Evolutionary conservation across 2,113 vertebrate genomes (phyloP).

Genomic region (Alaudala cheleensis): DNA sequence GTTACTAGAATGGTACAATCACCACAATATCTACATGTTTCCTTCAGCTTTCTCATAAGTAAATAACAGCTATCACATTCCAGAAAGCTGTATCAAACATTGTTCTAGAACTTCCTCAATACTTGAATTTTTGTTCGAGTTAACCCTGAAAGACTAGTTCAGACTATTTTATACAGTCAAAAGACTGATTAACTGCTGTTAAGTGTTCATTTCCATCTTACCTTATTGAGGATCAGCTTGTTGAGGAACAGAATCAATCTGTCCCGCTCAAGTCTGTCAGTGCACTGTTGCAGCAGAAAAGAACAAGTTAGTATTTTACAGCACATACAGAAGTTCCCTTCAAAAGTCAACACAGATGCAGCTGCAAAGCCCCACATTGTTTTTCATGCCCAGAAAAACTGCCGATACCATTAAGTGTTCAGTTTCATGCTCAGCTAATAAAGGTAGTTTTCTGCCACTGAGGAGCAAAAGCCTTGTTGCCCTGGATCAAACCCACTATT

Average conservation of each 20-base stretch:
- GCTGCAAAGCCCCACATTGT: background rate
- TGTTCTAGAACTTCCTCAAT: background rate
- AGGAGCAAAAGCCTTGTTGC: background rate
- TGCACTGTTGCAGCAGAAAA: slow-evolving; percentile 79
- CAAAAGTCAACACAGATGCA: background rate
- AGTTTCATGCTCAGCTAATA: background rate
- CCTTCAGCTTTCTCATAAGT: background rate
- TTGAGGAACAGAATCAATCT: slow-evolving; percentile 94
- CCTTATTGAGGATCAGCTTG: slow-evolving; percentile 97
- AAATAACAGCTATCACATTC: background rate
- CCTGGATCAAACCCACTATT: background rate
- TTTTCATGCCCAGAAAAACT: background rate
- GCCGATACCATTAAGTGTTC: background rate
- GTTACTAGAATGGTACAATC: background rate
- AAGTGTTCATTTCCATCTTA: background rate
- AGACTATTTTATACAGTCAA: background rate
- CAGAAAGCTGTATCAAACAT: background rate
- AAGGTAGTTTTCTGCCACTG: background rate
- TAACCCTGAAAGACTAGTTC: background rate
- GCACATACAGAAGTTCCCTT: background rate
- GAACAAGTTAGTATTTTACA: background rate
- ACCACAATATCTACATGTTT: accelerated
- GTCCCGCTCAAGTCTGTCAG: slow-evolving; percentile 94
- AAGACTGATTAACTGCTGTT: background rate
- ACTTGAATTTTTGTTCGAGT: background rate